These are phyloP conservation scores for Apotomis betuletana DNA, from an alignment of 2,888 invertebrate species.

Conservation along the genomic window DNA sequence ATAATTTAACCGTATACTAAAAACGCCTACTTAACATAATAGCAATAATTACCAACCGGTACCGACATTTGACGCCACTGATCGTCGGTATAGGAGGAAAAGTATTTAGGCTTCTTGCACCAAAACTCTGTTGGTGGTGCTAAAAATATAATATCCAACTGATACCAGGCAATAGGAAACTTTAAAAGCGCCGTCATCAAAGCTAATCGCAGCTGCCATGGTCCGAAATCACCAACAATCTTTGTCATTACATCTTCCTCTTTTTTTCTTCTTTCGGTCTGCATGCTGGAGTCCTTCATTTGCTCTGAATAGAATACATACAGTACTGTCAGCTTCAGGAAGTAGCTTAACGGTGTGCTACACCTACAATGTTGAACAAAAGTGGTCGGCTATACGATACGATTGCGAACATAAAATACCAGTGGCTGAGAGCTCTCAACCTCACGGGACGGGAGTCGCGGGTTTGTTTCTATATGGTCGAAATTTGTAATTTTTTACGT, in stretches of 20 bases:
- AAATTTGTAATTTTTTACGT: too few relatives aligned
- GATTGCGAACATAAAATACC: too few relatives aligned
- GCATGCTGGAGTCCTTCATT: too few relatives aligned
- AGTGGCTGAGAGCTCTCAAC: too few relatives aligned
- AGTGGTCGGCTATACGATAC: too few relatives aligned
- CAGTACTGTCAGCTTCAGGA: too few relatives aligned
- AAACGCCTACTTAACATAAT: not conserved
- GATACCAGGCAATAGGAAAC: conserved; percentile 85
- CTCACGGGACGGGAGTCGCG: too few relatives aligned
- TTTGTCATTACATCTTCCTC: conserved; percentile 60
- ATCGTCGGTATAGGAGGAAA: conserved; percentile 57
- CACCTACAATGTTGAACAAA: too few relatives aligned
- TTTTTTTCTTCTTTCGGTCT: not conserved
- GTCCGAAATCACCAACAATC: conserved; percentile 83
- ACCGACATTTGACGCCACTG: conserved; percentile 75
- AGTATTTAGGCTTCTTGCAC: conserved; percentile 73
- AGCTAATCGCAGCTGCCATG: conserved; percentile 83
- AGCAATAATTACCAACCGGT: conserved; percentile 61
- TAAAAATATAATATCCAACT: conserved; percentile 85
- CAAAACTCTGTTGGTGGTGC: conserved; percentile 85
- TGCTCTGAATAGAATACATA: too few relatives aligned
- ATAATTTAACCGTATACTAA: too few relatives aligned
- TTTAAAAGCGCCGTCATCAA: conserved; percentile 83
- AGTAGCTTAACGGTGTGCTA: too few relatives aligned
- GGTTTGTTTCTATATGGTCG: too few relatives aligned